Percentiles rank a stretch among this genome's conserved stretches.
Conservation (phyloP, 2,888 invertebrate genomes). For the Sphecodes monilicornis region DNA sequence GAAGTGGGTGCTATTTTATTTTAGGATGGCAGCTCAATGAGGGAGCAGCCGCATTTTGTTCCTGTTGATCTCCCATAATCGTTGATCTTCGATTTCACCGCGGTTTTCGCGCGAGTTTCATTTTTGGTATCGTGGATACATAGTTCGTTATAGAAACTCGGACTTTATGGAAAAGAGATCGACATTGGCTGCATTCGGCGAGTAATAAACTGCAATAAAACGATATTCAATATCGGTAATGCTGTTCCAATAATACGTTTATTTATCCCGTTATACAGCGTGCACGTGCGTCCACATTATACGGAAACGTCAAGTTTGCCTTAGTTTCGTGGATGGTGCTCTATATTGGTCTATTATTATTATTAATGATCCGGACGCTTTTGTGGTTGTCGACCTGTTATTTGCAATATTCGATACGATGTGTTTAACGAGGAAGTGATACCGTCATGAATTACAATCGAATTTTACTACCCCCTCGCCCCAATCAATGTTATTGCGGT, state of each 20-base stretch:
- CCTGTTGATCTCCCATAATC: neutral
- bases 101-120: too few relatives aligned
- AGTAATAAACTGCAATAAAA: neutral
- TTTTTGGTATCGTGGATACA: neutral
- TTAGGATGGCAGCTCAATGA: neutral
- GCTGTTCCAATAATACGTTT: neutral
- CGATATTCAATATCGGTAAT: slow-evolving; percentile 23
- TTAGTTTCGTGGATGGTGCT: neutral
- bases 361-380: slow-evolving; percentile 9
- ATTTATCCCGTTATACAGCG: neutral
- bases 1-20: neutral
- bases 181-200: neutral
- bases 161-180: neutral
- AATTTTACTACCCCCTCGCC: neutral
- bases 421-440: slow-evolving; percentile 13
- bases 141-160: neutral
- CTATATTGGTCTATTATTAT: neutral
- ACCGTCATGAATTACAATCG: slow-evolving; percentile 15
- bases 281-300: neutral
- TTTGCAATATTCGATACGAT: slow-evolving; percentile 12
- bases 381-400: slow-evolving; percentile 5
- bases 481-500: neutral
- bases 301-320: neutral
- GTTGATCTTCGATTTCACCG: too few relatives aligned
- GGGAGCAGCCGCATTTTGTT: neutral